Percentiles rank a stretch among this genome's conserved stretches.
phyloP scores from a whole-genome alignment of 2,888 invertebrate genomes.

The Perizoma flavofasciatum region DNA sequence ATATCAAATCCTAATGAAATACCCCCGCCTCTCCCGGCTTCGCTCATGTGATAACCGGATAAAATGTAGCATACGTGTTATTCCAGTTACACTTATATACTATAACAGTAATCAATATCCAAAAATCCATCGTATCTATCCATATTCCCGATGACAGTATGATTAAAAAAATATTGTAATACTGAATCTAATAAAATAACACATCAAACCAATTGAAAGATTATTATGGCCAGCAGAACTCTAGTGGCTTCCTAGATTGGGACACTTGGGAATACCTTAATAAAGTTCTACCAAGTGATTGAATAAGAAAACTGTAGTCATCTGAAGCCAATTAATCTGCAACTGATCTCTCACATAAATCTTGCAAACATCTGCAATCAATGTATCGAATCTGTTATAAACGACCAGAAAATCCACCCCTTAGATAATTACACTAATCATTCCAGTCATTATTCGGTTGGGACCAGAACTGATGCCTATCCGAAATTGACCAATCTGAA shows the following conservation, averaged over 20 bases:
- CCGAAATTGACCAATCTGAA: conserved; percentile 4
- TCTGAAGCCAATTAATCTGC: conserved; percentile 13
- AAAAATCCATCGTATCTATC: too few relatives aligned
- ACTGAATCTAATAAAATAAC: too few relatives aligned
- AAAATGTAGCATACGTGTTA: too few relatives aligned
- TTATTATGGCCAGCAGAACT: conserved; percentile 3
- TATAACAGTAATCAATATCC: too few relatives aligned
- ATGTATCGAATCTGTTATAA: conserved; percentile 22
- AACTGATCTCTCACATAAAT: conserved; percentile 14
- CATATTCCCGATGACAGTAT: too few relatives aligned
- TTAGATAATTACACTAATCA: conserved; percentile 24
- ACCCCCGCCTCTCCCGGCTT: too few relatives aligned
- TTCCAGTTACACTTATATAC: too few relatives aligned
- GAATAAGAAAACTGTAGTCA: not conserved
- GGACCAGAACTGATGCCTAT: not conserved
- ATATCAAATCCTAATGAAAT: too few relatives aligned
- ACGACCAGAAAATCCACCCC: conserved; percentile 18
- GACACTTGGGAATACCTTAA: not conserved
- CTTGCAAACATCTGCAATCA: conserved; percentile 24
- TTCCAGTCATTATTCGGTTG: conserved; percentile 17
- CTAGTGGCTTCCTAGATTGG: not conserved
- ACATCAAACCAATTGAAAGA: not conserved
- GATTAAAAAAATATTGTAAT: too few relatives aligned
- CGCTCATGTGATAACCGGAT: too few relatives aligned
- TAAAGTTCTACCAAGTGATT: too few relatives aligned